phyloP scores from a whole-genome alignment of 1,140 invertebrate species.

The Macrobrachium rosenbergii region DNA sequence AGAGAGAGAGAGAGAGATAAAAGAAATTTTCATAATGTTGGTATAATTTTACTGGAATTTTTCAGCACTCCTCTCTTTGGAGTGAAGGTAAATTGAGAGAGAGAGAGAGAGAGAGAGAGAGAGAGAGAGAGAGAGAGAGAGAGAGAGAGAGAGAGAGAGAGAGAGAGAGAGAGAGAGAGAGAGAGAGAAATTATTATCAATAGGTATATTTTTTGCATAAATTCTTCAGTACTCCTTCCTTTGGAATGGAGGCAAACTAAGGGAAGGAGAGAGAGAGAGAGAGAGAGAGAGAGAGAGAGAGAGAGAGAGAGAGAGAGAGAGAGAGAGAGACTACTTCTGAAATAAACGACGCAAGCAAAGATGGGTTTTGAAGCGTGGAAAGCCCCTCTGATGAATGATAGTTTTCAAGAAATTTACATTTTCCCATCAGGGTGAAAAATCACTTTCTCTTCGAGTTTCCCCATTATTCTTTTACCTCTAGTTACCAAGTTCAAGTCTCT shows the following conservation, averaged over 20 bases:
- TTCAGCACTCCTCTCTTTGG: background rate
- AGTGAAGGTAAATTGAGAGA: no score
- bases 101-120: slow-evolving; percentile 25
- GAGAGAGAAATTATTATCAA: no score
- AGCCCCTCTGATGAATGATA: background rate
- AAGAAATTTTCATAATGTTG: background rate
- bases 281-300: slow-evolving; percentile 14
- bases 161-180: slow-evolving; percentile 1
- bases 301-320: slow-evolving; percentile 16
- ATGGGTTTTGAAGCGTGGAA: background rate
- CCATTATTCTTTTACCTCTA: no score
- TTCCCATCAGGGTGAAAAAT: no score
- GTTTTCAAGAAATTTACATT: no score
- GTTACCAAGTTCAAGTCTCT: no score
- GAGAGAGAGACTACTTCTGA: background rate
- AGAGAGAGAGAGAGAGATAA: slow-evolving; percentile 4
- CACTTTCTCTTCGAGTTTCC: no score
- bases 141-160: slow-evolving; percentile 21
- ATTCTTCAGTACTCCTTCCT: no score
- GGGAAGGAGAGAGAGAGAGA: no score
- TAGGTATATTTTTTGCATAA: no score
- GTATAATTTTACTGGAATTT: background rate
- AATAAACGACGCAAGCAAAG: background rate
- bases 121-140: background rate
- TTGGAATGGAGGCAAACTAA: no score